phyloP scores from a whole-genome alignment of 92 coral and sea anemone genomes.

The Anthopleura xanthogrammica region DNA sequence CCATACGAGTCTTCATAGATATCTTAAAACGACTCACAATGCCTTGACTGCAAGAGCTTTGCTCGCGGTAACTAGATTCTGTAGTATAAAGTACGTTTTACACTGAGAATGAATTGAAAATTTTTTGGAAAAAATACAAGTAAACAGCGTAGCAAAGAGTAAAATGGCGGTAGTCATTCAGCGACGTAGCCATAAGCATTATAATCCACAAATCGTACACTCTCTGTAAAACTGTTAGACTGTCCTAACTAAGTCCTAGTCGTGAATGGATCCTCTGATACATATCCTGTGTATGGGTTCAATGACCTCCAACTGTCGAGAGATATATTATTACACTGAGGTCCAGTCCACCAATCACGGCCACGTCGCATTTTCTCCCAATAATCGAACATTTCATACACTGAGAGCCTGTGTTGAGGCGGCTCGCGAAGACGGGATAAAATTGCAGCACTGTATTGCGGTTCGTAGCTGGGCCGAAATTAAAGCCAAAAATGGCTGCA shows the following conservation, averaged over 20 bases:
- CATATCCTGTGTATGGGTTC: neutral
- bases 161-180: too few relatives aligned
- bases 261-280: slow-evolving; percentile 23
- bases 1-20: too few relatives aligned
- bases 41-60: too few relatives aligned
- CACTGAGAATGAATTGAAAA: too few relatives aligned
- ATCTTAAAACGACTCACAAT: too few relatives aligned
- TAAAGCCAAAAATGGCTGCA: slow-evolving; percentile 81
- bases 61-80: too few relatives aligned
- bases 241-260: neutral
- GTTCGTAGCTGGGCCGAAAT: slow-evolving; percentile 93
- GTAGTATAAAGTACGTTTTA: too few relatives aligned
- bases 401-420: slow-evolving; percentile 74
- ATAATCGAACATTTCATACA: slow-evolving; percentile 60
- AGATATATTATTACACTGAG: slow-evolving; percentile 18
- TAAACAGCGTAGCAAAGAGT: too few relatives aligned
- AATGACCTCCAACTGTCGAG: neutral
- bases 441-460: slow-evolving; percentile 72
- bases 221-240: too few relatives aligned
- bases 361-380: slow-evolving; percentile 51
- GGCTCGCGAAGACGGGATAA: slow-evolving; percentile 61
- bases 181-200: too few relatives aligned
- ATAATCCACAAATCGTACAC: too few relatives aligned
- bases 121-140: too few relatives aligned
- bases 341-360: slow-evolving; percentile 42